These are phyloP conservation scores for Leucozona laternaria DNA, from an alignment of 2,888 invertebrate species.

Conservation along the genomic window DNA sequence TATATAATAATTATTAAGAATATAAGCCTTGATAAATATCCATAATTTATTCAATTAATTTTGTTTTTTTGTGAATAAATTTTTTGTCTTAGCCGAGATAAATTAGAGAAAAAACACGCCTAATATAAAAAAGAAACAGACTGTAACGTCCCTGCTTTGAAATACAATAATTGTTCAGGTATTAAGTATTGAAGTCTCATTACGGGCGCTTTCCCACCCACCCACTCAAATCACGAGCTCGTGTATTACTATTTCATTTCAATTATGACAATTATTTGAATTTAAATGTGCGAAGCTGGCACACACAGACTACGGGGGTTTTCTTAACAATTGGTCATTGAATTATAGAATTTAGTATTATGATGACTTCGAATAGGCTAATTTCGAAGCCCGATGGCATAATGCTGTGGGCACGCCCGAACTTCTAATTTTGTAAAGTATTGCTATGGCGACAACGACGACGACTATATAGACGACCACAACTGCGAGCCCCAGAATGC, in stretches of 20 bases:
- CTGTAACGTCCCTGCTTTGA: not conserved
- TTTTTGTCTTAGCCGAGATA: no score
- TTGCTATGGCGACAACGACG: constrained; percentile 1
- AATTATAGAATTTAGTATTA: constrained; percentile 59
- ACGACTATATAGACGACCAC: not conserved
- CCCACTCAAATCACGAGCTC: constrained; percentile 37
- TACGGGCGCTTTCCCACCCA: constrained; percentile 13
- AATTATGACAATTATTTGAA: constrained; percentile 72
- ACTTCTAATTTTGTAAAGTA: constrained; percentile 45
- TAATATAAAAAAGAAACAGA: not conserved
- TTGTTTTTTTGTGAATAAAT: no score
- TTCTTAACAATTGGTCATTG: constrained; percentile 59
- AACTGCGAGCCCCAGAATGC: constrained; percentile 27
- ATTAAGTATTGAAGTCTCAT: constrained; percentile 43
- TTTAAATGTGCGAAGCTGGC: constrained; percentile 41
- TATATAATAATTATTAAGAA: no score
- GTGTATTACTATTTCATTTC: constrained; percentile 47
- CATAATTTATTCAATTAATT: no score
- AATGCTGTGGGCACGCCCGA: constrained; percentile 64
- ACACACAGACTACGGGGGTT: constrained; percentile 22
- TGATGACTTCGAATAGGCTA: constrained; percentile 48
- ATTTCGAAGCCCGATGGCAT: constrained; percentile 50
- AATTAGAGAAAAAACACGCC: no score
- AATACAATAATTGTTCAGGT: not conserved
- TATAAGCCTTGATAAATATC: no score